These are phyloP conservation scores for Elegia similella DNA, from an alignment of 2,888 invertebrate genomes.

Conservation along the genomic window DNA sequence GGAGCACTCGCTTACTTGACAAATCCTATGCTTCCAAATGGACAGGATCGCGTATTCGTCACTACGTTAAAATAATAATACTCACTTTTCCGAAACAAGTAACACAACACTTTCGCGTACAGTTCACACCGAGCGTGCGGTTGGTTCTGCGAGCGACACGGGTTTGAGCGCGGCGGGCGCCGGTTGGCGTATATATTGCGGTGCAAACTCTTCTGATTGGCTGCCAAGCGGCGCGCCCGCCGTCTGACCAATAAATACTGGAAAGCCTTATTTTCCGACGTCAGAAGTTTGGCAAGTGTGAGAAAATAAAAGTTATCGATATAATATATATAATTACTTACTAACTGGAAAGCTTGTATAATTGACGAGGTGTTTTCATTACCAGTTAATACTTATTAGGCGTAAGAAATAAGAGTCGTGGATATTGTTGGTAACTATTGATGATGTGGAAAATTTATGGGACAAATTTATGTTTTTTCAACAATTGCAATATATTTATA, in stretches of 20 bases:
- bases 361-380: too few relatives aligned
- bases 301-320: too few relatives aligned
- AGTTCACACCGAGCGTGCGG: constrained; percentile 49
- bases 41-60: constrained; percentile 29
- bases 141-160: constrained; percentile 45
- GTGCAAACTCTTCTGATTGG: constrained; percentile 52
- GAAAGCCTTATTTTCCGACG: constrained; percentile 55
- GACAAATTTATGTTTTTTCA: too few relatives aligned
- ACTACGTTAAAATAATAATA: constrained; percentile 32
- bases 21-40: constrained; percentile 32
- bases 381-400: too few relatives aligned
- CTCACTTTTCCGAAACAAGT: constrained; percentile 53
- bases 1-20: constrained; percentile 8
- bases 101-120: constrained; percentile 52
- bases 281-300: background rate
- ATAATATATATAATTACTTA: too few relatives aligned
- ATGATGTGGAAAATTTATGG: too few relatives aligned
- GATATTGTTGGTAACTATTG: too few relatives aligned
- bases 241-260: constrained; percentile 51
- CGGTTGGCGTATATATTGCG: constrained; percentile 62
- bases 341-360: too few relatives aligned
- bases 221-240: constrained; percentile 56
- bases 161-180: constrained; percentile 55
- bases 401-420: too few relatives aligned
- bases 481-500: too few relatives aligned